A percentile compares a stretch with the other conserved stretches of the same genome.
Conservation (phyloP, 2,113 vertebrate species). For the Dasypus novemcinctus region DNA sequence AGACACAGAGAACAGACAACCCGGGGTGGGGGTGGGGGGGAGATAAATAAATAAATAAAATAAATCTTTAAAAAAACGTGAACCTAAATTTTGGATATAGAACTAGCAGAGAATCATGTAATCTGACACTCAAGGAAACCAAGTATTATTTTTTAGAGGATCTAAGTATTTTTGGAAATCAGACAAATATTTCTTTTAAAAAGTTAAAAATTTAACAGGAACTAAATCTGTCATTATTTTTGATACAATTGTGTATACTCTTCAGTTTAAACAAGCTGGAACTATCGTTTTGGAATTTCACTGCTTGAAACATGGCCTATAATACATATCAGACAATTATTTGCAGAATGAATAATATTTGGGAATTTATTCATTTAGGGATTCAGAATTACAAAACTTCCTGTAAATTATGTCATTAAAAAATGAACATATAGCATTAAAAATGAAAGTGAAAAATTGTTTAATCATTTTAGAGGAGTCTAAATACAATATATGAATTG, state of each 20-base stretch:
- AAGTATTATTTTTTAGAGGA: slow-evolving; percentile 21
- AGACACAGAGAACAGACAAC: too few species aligned
- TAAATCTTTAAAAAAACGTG: too few species aligned
- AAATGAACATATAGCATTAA: slow-evolving; percentile 63
- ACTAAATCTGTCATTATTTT: slow-evolving; percentile 15
- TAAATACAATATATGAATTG: slow-evolving; percentile 70
- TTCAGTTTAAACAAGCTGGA: slow-evolving; percentile 34
- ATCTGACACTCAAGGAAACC: not conserved
- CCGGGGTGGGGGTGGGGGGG: too few species aligned
- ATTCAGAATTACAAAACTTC: slow-evolving; percentile 55
- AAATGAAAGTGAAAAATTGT: slow-evolving; percentile 72
- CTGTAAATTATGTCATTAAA: slow-evolving; percentile 44
- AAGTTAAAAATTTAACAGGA: slow-evolving; percentile 56
- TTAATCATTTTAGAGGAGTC: slow-evolving; percentile 69
- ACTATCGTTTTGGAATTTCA: slow-evolving; percentile 24
- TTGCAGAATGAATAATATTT: slow-evolving; percentile 47
- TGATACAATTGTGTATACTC: slow-evolving; percentile 21
- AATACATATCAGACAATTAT: slow-evolving; percentile 46
- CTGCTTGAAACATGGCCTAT: slow-evolving; percentile 43
- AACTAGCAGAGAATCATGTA: slow-evolving; percentile 22
- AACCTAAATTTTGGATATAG: slow-evolving; percentile 29
- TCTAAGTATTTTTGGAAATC: slow-evolving; percentile 46
- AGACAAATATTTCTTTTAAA: slow-evolving; percentile 47
- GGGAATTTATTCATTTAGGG: slow-evolving; percentile 42
- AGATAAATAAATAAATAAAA: too few species aligned